phyloP scores from a whole-genome alignment of 2,888 invertebrate species.

The Pecten maximus region DNA sequence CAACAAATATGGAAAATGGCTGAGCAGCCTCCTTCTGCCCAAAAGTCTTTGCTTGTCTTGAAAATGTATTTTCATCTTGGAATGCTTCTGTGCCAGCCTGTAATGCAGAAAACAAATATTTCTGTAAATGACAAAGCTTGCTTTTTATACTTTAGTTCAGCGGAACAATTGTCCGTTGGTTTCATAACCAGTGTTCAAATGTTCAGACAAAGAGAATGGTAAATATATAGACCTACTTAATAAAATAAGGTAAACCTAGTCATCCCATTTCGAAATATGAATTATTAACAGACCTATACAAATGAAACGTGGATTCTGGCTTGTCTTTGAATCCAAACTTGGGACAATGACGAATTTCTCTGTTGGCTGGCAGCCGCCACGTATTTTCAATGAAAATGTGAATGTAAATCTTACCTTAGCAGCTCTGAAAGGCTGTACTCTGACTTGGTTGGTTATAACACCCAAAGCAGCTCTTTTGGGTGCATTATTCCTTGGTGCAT shows the following conservation, averaged over 20 bases:
- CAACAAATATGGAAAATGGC: conserved; percentile 70
- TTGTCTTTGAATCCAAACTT: not conserved
- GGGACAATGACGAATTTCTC: not conserved
- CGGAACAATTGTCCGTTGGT: no score
- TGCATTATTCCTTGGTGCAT: conserved; percentile 58
- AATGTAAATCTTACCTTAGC: conserved; percentile 68
- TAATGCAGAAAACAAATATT: conserved; percentile 17
- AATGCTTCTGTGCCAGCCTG: conserved; percentile 47
- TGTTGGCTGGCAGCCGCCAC: not conserved
- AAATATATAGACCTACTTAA: no score
- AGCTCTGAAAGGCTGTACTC: conserved; percentile 78
- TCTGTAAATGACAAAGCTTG: no score
- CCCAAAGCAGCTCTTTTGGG: conserved; percentile 78
- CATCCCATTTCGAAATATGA: no score
- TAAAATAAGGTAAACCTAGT: no score
- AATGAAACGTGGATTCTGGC: not conserved
- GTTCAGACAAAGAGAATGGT: not conserved
- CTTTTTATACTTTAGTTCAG: no score
- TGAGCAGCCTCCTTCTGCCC: conserved; percentile 57
- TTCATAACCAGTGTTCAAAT: not conserved
- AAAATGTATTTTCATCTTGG: conserved; percentile 73
- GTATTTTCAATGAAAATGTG: no score
- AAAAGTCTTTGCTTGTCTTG: conserved; percentile 61
- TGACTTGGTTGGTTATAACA: conserved; percentile 77
- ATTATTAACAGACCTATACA: no score